Evolutionary conservation across 2,113 vertebrate species (phyloP).

Genomic region (Azemiops feae): DNA sequence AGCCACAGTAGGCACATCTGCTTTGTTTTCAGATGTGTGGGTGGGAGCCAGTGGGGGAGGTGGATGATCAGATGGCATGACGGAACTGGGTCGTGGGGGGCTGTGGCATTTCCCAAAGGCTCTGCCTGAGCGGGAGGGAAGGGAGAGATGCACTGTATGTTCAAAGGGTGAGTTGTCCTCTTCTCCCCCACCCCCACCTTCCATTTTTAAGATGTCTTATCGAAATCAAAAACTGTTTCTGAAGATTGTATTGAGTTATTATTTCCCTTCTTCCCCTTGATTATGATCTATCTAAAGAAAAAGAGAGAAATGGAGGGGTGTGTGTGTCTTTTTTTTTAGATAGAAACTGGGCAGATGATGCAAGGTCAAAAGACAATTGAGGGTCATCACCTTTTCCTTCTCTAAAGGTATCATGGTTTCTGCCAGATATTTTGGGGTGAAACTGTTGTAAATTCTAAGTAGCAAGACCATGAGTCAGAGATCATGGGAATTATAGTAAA

Average conservation of each 20-base stretch:
- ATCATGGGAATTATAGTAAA: background rate
- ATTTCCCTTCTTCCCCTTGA: background rate
- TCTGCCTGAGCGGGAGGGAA: slow-evolving; percentile 30
- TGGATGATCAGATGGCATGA: slow-evolving; percentile 3
- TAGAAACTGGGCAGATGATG: background rate
- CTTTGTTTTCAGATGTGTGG: slow-evolving; percentile 16
- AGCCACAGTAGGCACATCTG: slow-evolving; percentile 41
- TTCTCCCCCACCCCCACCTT: background rate
- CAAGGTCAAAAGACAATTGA: background rate
- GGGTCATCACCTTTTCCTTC: background rate
- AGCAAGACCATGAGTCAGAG: background rate
- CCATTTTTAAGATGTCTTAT: background rate
- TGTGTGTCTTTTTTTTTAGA: background rate
- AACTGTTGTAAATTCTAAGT: background rate
- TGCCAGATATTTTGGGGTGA: background rate
- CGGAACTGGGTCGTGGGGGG: slow-evolving; percentile 32
- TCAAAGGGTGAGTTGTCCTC: background rate
- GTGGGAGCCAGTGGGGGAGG: slow-evolving; percentile 9
- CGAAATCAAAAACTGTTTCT: slow-evolving; percentile 1
- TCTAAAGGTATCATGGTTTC: background rate
- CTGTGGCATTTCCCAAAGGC: slow-evolving; percentile 49
- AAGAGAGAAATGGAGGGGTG: background rate
- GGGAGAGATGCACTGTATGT: background rate
- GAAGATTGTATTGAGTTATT: background rate
- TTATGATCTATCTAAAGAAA: background rate